Conservation (phyloP, 1,140 invertebrate genomes). For the Drosophila sulfurigaster region DNA sequence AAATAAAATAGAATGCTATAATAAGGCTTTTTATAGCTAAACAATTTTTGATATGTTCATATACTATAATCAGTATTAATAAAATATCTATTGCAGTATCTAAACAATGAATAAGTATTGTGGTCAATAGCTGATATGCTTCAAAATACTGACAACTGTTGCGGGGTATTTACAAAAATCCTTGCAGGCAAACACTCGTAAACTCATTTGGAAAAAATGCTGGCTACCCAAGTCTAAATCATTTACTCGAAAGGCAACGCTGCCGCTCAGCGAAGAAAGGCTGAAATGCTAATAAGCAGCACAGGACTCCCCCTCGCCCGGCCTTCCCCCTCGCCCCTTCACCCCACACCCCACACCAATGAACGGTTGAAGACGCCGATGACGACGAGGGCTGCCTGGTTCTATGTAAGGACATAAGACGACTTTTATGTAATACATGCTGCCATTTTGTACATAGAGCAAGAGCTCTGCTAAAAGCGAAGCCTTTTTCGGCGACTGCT, state of each 20-base stretch:
- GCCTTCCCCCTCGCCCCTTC: neutral
- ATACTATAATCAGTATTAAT: too few species aligned
- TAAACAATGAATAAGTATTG: neutral
- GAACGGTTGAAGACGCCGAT: neutral
- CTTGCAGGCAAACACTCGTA: constrained; percentile 78
- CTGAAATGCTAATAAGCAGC: constrained; percentile 83
- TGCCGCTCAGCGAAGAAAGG: constrained; percentile 63
- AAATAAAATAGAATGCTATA: too few species aligned
- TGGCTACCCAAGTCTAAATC: constrained; percentile 65
- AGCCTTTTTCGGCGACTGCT: constrained; percentile 66
- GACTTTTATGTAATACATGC: constrained; percentile 75
- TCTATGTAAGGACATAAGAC: constrained; percentile 74
- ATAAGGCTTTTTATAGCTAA: too few species aligned
- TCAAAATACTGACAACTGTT: neutral
- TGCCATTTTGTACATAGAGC: constrained; percentile 69
- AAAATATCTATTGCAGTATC: neutral
- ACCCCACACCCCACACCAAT: too few species aligned
- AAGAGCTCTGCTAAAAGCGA: constrained; percentile 40
- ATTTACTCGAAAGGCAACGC: constrained; percentile 72
- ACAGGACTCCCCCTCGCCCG: constrained; percentile 27
- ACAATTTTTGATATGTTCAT: too few species aligned
- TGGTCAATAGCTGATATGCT: neutral
- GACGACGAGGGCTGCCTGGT: constrained; percentile 9
- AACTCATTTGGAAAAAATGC: constrained; percentile 75
- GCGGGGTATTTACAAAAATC: constrained; percentile 41